phyloP scores from a whole-genome alignment of 2,113 vertebrate genomes.

The Atractosteus spatula region DNA sequence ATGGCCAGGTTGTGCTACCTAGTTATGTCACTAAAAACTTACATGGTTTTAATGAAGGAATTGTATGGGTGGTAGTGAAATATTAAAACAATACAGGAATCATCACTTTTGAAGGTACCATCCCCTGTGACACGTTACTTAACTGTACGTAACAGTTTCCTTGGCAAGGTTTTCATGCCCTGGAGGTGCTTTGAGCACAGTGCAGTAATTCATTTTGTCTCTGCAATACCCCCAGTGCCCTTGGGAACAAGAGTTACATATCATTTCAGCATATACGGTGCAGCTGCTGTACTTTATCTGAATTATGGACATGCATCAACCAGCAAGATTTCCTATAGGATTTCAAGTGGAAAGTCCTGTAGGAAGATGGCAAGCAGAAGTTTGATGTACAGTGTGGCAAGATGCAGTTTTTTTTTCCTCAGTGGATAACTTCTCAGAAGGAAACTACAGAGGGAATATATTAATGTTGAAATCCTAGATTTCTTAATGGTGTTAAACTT shows the following conservation, averaged over 20 bases:
- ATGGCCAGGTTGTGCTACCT: too few species aligned
- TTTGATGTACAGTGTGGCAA: too few species aligned
- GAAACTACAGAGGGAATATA: neutral
- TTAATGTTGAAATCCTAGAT: conserved; percentile 12
- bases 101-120: neutral
- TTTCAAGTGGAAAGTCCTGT: conserved; percentile 3
- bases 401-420: too few species aligned
- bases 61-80: too few species aligned
- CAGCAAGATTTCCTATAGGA: too few species aligned
- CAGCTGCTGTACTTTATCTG: conserved; percentile 20
- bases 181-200: neutral
- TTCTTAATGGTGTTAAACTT: neutral
- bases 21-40: too few species aligned
- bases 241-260: conserved; percentile 7
- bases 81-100: too few species aligned
- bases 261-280: conserved; percentile 2
- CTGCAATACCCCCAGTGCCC: neutral
- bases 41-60: too few species aligned
- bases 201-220: conserved; percentile 18
- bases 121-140: neutral
- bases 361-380: neutral
- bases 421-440: too few species aligned
- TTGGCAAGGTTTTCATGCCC: neutral
- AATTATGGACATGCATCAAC: conserved; percentile 21
- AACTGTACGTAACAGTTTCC: conserved; percentile 3